phyloP scores from a whole-genome alignment of 2,888 invertebrate species.

The Silvanus unidentatus region DNA sequence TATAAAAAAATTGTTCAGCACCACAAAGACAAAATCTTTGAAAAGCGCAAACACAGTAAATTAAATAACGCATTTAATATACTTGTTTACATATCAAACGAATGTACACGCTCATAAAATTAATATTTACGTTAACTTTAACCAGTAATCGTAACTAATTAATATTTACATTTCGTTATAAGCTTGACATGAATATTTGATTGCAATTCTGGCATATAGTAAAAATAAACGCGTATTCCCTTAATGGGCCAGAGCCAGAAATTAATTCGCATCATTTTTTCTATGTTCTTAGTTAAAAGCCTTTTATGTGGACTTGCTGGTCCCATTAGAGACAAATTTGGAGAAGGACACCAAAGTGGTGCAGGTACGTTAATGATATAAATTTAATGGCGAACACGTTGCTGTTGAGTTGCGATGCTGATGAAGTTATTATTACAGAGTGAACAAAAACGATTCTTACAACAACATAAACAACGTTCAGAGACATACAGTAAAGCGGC shows the following conservation, averaged over 20 bases:
- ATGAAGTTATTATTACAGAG: conserved; percentile 51
- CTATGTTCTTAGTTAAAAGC: conserved; percentile 76
- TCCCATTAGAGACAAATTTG: conserved; percentile 87
- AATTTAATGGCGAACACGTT: background rate
- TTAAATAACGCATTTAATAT: too few species aligned
- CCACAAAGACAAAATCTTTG: too few species aligned
- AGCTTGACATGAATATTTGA: conserved; percentile 20
- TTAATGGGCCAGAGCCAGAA: too few species aligned
- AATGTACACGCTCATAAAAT: conserved; percentile 8
- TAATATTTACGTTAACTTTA: conserved; percentile 20
- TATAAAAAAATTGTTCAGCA: too few species aligned
- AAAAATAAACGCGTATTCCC: background rate
- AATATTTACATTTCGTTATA: conserved; percentile 25
- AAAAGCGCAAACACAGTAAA: too few species aligned
- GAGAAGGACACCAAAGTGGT: conserved; percentile 92
- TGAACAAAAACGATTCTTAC: conserved; percentile 87
- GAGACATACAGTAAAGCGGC: conserved; percentile 89
- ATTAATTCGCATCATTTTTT: background rate
- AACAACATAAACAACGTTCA: conserved; percentile 86
- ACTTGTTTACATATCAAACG: conserved; percentile 16
- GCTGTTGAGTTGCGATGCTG: background rate
- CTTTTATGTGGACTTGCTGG: conserved; percentile 87
- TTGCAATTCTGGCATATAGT: conserved; percentile 14
- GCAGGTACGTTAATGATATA: conserved; percentile 56
- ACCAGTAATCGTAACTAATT: conserved; percentile 21